Conservation (phyloP, 2,797 vertebrate species). For the Sylvia borin region DNA sequence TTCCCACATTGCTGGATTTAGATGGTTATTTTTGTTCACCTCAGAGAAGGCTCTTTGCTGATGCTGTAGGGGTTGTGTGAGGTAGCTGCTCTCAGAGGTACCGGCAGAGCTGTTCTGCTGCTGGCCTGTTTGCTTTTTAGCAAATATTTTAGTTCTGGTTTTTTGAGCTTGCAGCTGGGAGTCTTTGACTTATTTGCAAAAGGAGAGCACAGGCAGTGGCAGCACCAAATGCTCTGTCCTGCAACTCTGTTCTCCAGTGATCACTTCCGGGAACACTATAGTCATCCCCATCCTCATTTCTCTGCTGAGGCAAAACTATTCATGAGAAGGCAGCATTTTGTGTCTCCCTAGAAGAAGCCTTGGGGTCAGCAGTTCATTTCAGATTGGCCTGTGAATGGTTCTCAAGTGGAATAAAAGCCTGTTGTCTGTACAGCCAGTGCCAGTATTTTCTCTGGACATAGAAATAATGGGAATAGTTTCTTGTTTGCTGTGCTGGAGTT, state of each 20-base stretch:
- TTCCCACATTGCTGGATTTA: not conserved
- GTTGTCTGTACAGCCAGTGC: not conserved
- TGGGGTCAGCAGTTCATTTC: not conserved
- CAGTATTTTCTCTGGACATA: not conserved
- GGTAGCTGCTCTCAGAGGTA: not conserved
- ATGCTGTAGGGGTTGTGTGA: not conserved
- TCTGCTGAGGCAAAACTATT: not conserved
- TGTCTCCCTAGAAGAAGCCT: not conserved
- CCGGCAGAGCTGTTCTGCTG: fast-evolving
- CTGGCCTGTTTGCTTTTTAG: not conserved
- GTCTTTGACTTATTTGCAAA: not conserved
- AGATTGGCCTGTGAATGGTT: not conserved
- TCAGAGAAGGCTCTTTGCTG: not conserved
- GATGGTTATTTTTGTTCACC: not conserved
- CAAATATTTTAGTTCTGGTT: not conserved
- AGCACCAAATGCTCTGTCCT: not conserved
- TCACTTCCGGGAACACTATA: fast-evolving
- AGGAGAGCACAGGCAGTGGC: not conserved
- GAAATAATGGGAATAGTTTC: not conserved
- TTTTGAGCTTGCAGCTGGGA: not conserved
- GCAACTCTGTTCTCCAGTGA: not conserved
- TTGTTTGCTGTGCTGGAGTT: not conserved
- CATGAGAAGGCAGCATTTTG: fast-evolving
- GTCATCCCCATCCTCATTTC: not conserved
- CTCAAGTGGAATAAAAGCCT: not conserved